Base-by-base conservation (phyloP, 2,888 invertebrate species). In the Amaurobius ferox region DNA sequence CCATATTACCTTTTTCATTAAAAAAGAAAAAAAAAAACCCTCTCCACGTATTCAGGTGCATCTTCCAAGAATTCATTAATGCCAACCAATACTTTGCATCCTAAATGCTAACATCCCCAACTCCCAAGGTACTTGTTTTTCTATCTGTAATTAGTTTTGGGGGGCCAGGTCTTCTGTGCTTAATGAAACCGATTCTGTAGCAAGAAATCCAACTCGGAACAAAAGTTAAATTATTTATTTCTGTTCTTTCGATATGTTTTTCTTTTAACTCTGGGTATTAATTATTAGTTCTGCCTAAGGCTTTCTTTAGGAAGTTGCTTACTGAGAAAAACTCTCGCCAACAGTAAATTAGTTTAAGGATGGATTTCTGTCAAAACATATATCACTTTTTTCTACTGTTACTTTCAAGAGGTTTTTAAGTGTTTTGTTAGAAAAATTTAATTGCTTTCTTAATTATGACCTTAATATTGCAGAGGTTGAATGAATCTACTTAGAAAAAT, bases 141-240 rank as follows among this genome's bases (percentile, higher is more conserved):
- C 48, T 62, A 23, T 66, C 40, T 40, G 80, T 80, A 80, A 80
- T 80, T 80, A 80, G 80, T 80, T 80, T 80, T 73, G 73, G 73
- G 35, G 55, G 61, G 35, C 44, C 48, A 39, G 26, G 5, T 35
- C 35, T 73, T 26, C 61, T 73, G 73, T 73, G 55, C 55, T 67
- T 80, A 80, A 80, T 80, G 73, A 80, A 79, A 73, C 40, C 29
- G 13, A 35, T 48, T 30, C 28, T 40, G 40, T 6, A n/a, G n/a
- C 35, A 73, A 73, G 66, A 66, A 67, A 55, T 79, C 39, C 71
- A 19, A 32, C 32, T 32, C 70, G 66, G 23, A 39, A 79, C 79
- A 73, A 79, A 73, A 66, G 79, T 72, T 73, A 72, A 73, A 79
- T 71, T 79, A 72, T 79, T 79, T 72, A 72, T 72, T 73, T 55